Evolutionary conservation across 2,113 vertebrate species (phyloP), one percentile per base, ranked within the genome.

Genomic region (Erinaceus europaeus): DNA sequence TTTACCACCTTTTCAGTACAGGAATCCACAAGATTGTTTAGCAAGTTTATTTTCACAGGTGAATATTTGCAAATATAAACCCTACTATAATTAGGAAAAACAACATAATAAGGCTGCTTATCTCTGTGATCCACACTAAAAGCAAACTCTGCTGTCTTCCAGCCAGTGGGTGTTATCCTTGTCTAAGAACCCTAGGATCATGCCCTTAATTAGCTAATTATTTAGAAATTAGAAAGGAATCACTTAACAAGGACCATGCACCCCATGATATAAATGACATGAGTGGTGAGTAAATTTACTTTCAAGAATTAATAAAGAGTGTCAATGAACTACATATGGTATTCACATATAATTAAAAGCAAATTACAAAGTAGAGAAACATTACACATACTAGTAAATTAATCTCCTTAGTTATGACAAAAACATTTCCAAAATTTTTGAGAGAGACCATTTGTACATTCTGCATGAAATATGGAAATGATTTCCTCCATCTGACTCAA

Each of bases 271-370:
- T 84, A 96, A 96, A 95, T 95, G 94, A 96, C 96, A 96, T 94
- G 94, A 96, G 93, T 95, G 95, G 92, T 95, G 96, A 96, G 94
- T 93, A 97, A 96, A 65, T 96, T 96, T 96, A 92, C 94, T 96
- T 96, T 92, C 92, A 95, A 95, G 94, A 95, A 95, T 94, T 96
- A 92, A 95, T 96, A 94, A 67, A 92, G 94, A 96, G 95, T 96
- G 94, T 93, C 95, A 96, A 90, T 96, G 95, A 96, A 91, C 84
- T 86, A 65, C 81, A 93, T 91, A 91, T 90, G 82, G 88, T 52
- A 83, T 88, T 94, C 89, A 93, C 92, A 86, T 94, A 95, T 96
- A 97, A 97, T 97, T 97, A 97, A 97, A 93, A 94, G 91, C 34
- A 93, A 96, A 92, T 96, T 96, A 94, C 92, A 82, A 68, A 52